A percentile compares a stretch with the other conserved stretches of the same genome.
Conservation (phyloP, 2,888 invertebrate genomes). For the Amphipoea oculea region DNA sequence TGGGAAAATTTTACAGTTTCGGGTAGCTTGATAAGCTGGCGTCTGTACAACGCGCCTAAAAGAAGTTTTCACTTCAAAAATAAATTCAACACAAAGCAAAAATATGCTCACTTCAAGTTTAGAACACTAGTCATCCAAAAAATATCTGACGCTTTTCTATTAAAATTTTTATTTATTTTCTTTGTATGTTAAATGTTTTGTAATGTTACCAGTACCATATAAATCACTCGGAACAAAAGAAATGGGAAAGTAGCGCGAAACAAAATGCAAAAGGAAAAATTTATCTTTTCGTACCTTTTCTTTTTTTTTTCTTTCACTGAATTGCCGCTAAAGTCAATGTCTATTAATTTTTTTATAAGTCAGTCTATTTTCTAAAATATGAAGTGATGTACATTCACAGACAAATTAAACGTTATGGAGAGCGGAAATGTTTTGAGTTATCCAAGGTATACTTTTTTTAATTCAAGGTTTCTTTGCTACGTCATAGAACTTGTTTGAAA, state of each 20-base stretch:
- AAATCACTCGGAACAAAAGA: conserved; percentile 81
- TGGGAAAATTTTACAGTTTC: no score
- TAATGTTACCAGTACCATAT: conserved; percentile 80
- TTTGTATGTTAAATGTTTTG: conserved; percentile 80
- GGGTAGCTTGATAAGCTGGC: no score
- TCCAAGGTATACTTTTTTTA: conserved; percentile 8
- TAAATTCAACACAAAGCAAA: neutral
- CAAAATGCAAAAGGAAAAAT: conserved; percentile 76
- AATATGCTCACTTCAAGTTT: neutral
- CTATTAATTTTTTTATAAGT: conserved; percentile 70
- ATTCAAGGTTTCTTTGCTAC: neutral
- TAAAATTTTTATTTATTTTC: conserved; percentile 75
- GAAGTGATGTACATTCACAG: conserved; percentile 4
- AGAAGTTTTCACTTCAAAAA: no score
- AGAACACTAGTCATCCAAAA: conserved; percentile 27
- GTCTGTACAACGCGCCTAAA: no score
- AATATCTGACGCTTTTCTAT: conserved; percentile 52
- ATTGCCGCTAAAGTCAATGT: conserved; percentile 75
- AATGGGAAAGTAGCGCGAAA: conserved; percentile 72
- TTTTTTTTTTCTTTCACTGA: conserved; percentile 69
- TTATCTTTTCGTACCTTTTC: conserved; percentile 70
- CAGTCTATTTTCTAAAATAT: conserved; percentile 33
- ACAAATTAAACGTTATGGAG: conserved; percentile 15
- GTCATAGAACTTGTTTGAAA: conserved; percentile 2
- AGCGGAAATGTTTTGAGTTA: neutral